These are phyloP conservation scores for Hecatera dysodea DNA, from an alignment of 2,888 invertebrate species.

Conservation along the genomic window DNA sequence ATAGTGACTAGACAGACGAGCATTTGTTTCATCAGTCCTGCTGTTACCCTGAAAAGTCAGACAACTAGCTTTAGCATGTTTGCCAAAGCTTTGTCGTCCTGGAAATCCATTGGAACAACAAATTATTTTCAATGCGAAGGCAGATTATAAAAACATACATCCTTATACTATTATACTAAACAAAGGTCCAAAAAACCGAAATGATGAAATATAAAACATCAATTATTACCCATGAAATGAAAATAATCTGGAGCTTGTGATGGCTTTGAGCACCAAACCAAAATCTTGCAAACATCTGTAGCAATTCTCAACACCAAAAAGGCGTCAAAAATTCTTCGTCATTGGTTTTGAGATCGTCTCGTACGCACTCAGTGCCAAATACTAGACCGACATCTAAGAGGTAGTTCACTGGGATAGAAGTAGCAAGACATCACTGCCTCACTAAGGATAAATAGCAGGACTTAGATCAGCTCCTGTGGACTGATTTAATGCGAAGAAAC, in stretches of 20 bases:
- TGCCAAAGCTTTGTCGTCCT: not conserved
- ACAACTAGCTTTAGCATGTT: not conserved
- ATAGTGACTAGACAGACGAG: not conserved
- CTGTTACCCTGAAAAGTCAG: not conserved
- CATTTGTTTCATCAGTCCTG: not conserved
- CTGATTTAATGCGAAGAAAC: slow-evolving; percentile 87
- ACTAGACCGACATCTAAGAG: slow-evolving; percentile 76
- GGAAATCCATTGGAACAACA: not conserved
- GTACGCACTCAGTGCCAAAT: slow-evolving; percentile 86
- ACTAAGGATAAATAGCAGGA: slow-evolving; percentile 64
- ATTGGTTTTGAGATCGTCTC: slow-evolving; percentile 75
- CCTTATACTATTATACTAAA: not conserved
- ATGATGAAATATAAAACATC: not conserved
- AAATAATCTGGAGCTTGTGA: not conserved
- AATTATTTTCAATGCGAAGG: not conserved
- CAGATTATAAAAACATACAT: not conserved
- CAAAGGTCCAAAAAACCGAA: not conserved
- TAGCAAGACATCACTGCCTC: slow-evolving; percentile 54
- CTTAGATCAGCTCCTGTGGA: slow-evolving; percentile 79
- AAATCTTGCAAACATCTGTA: not conserved
- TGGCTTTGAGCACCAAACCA: not conserved
- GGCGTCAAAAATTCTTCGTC: slow-evolving; percentile 86
- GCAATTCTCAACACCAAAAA: slow-evolving; percentile 69
- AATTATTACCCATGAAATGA: not conserved
- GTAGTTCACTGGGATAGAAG: slow-evolving; percentile 79